These are phyloP conservation scores for Erpetoichthys calabaricus DNA, from an alignment of 2,797 vertebrate species.

Conservation along the genomic window DNA sequence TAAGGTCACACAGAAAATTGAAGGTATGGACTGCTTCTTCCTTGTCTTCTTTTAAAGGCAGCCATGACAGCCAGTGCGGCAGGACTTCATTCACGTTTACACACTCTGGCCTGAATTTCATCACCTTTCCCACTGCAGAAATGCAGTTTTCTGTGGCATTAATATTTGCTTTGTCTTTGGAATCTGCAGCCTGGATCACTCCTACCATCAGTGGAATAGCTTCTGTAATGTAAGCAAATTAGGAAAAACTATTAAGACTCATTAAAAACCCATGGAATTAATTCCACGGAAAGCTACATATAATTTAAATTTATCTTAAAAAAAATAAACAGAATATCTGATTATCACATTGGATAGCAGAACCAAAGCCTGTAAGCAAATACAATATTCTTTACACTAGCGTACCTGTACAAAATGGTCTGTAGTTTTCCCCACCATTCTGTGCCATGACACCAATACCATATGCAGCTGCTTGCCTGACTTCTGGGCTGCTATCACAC, in stretches of 20 bases:
- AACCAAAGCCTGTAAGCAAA: slow-evolving; percentile 2
- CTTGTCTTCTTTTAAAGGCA: slow-evolving; percentile 95
- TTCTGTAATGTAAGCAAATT: slow-evolving; percentile 43
- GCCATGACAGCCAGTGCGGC: slow-evolving; percentile 94
- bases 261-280: background rate
- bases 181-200: slow-evolving; percentile 82
- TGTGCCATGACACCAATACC: slow-evolving; percentile 94
- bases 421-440: slow-evolving; percentile 83
- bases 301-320: background rate
- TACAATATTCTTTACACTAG: background rate
- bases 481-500: slow-evolving; percentile 86
- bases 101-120: slow-evolving; percentile 86
- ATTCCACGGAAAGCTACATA: too few species aligned
- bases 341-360: background rate
- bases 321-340: slow-evolving; percentile 1
- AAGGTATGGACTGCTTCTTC: slow-evolving; percentile 95
- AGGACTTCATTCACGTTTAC: slow-evolving; percentile 81
- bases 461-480: slow-evolving; percentile 89
- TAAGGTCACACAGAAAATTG: slow-evolving; percentile 87
- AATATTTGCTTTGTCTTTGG: slow-evolving; percentile 86
- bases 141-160: slow-evolving; percentile 99
- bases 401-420: slow-evolving; percentile 83
- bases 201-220: slow-evolving; percentile 80
- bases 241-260: background rate
- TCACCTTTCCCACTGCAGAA: slow-evolving; percentile 91